A percentile compares a stretch with the other conserved stretches of the same genome.
Conservation (phyloP, 2,113 vertebrate genomes). For the Aleadryas rufinucha region DNA sequence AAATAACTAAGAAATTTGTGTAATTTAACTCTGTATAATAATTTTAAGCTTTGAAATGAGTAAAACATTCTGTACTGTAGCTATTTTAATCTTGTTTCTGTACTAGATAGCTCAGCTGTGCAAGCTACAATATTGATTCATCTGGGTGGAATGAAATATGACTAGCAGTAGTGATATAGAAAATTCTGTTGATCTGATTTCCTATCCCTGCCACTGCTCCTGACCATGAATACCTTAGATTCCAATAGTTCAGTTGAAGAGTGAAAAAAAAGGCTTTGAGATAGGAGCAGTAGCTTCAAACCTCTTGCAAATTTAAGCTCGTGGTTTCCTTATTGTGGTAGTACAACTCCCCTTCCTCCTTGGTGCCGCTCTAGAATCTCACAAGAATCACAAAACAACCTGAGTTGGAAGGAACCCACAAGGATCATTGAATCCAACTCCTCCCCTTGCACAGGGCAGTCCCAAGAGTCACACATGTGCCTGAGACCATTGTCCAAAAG, state of each 20-base stretch:
- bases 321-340: background rate
- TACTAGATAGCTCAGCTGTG: background rate
- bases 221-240: background rate
- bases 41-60: background rate
- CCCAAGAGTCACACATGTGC: background rate
- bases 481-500: accelerated
- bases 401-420: background rate
- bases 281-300: background rate
- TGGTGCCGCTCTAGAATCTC: background rate
- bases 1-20: background rate
- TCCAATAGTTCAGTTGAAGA: background rate
- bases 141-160: background rate
- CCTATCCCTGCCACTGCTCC: background rate
- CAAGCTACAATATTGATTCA: constrained; percentile 21
- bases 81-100: constrained; percentile 33
- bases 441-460: background rate
- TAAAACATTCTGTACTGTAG: constrained; percentile 16
- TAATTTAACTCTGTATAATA: background rate
- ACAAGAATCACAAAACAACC: background rate
- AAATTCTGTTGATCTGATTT: background rate
- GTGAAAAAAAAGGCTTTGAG: background rate
- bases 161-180: background rate
- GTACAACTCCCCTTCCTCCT: background rate
- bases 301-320: background rate
- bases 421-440: background rate